A percentile compares a stretch with the other conserved stretches of the same genome.
Evolutionary conservation across 2,113 vertebrate species (phyloP).

Genomic region (Zosterops hypoxanthus): DNA sequence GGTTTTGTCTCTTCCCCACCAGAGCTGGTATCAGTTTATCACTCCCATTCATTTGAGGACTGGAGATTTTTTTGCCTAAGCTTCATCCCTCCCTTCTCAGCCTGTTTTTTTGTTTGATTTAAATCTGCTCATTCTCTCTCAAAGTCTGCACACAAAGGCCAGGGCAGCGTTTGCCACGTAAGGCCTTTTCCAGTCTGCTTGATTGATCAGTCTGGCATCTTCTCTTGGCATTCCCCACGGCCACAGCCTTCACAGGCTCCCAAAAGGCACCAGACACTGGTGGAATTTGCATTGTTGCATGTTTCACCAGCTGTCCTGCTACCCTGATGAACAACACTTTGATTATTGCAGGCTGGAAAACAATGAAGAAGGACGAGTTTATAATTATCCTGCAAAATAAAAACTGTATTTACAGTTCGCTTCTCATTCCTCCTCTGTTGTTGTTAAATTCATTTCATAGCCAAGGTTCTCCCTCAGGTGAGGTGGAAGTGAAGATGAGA

Average conservation of each 20-base stretch:
- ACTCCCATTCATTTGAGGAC: not conserved
- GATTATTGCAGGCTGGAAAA: not conserved
- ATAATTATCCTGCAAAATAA: not conserved
- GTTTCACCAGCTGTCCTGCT: not conserved
- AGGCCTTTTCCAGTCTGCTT: slow-evolving; percentile 53
- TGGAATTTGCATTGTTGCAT: not conserved
- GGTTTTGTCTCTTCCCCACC: not conserved
- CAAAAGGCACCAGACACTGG: not conserved
- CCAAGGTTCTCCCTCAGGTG: not conserved
- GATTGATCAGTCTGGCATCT: slow-evolving; percentile 51
- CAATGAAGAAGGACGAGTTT: not conserved
- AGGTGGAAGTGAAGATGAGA: not conserved
- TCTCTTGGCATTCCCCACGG: not conserved
- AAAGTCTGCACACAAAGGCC: slow-evolving; percentile 33
- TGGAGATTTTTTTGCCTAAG: slow-evolving; percentile 8
- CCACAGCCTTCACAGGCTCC: not conserved
- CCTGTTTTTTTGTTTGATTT: slow-evolving; percentile 9
- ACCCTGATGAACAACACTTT: not conserved
- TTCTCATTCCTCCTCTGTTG: not conserved
- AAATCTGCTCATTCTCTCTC: slow-evolving; percentile 45
- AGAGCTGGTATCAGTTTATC: not conserved
- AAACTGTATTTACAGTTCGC: not conserved
- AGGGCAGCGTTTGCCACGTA: not conserved
- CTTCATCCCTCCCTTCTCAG: not conserved
- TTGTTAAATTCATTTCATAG: not conserved